Evolutionary conservation across 2,888 invertebrate genomes (phyloP), one percentile per base, ranked within the genome.

Genomic region (Drosophila ezoana): DNA sequence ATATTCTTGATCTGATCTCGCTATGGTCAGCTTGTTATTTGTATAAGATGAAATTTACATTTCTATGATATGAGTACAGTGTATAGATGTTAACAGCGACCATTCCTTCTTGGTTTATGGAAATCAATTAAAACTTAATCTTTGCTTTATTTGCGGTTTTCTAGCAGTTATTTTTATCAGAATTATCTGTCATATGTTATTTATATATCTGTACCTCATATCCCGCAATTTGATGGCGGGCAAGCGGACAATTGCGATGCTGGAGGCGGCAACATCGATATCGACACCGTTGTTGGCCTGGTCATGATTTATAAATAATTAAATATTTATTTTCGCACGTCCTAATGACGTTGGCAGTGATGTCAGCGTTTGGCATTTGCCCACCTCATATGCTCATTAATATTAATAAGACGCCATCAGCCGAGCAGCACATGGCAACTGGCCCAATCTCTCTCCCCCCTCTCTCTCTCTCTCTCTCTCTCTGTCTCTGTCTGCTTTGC

Each of bases 301-400:
- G 71, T 73, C 82, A 85, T 83, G 88, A 83, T 85, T 83, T 88
- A 88, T 82, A 88, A 83, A 83, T 82, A 88, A 86, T 83, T 82
- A 88, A 87, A 86, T 83, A 88, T 86, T 88, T 88, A 82, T 83
- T 83, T 82, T 83, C 68, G 88, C 88, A 82, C 88, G 65, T 83
- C 64, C 77, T 85, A 88, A 70, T 82, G 82, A 81, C 76, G 73
- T 72, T 62, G 71, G 57, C 64, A 63, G 57, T 49, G 52, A 67
- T 65, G 70, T 57, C 70, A 76, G 53, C 58, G 49, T 54, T 73
- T 83, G 71, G 60, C 74, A 41, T 64, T 75, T 56, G 48, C 76
- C 53, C 64, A 62, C 45, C 51, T 68, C 72, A 65, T 76, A 65
- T 85, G 76, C 86, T 81, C 82, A 87, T 83, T 87, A 83, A 83